Evolutionary conservation across 2,113 vertebrate genomes (phyloP).

Genomic region (Nibea albiflora): DNA sequence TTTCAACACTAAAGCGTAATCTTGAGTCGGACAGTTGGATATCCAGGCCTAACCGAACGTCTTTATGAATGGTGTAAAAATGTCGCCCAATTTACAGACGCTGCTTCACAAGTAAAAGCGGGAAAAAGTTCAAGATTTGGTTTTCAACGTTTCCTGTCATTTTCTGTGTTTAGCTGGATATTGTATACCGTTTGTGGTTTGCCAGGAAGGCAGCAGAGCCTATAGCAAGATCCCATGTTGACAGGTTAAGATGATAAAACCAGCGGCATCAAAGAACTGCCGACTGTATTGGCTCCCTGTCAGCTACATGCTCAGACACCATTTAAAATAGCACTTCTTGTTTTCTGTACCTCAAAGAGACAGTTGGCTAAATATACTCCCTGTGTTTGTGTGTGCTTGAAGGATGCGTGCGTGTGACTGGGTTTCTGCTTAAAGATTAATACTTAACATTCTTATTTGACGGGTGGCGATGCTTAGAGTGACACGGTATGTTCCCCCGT

Average conservation of each 20-base stretch:
- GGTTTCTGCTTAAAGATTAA: conserved; percentile 49
- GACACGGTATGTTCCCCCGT: conserved; percentile 18
- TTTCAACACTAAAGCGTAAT: not conserved
- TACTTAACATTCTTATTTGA: conserved; percentile 72
- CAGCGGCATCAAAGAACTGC: conserved; percentile 64
- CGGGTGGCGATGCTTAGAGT: conserved; percentile 20
- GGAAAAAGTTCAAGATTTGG: no score
- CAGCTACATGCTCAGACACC: conserved; percentile 65
- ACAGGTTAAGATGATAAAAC: conserved; percentile 65
- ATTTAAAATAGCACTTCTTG: conserved; percentile 68
- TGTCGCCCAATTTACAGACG: not conserved
- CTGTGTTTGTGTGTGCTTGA: conserved; percentile 9
- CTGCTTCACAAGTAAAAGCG: not conserved
- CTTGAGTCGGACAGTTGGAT: conserved; percentile 3
- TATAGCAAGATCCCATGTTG: conserved; percentile 42
- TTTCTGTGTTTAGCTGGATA: conserved; percentile 28
- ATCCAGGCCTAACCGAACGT: not conserved
- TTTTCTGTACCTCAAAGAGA: conserved; percentile 58
- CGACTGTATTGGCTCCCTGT: conserved; percentile 54
- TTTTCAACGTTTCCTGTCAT: not conserved
- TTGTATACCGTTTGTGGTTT: conserved; percentile 37
- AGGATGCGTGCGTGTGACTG: not conserved
- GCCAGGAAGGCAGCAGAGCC: conserved; percentile 47
- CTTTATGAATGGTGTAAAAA: not conserved
- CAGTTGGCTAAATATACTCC: conserved; percentile 50